Percentiles rank a stretch among this genome's conserved stretches.
phyloP scores from a whole-genome alignment of 2,888 invertebrate species.

The Lysandra coridon region DNA sequence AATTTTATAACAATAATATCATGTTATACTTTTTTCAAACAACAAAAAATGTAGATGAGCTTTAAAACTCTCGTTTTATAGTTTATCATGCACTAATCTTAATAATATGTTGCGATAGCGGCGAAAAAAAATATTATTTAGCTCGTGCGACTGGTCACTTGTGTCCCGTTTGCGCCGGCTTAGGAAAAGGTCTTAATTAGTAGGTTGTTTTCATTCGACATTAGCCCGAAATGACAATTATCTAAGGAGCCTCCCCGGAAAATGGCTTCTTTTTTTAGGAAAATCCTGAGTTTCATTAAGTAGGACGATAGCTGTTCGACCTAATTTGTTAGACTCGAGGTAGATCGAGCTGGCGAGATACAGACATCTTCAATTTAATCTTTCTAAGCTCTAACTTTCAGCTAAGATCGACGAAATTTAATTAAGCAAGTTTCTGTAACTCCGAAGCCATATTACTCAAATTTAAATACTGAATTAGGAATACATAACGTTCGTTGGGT shows the following conservation, averaged over 20 bases:
- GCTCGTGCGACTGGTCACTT: neutral
- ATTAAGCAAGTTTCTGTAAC: too few relatives aligned
- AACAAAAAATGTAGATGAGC: too few relatives aligned
- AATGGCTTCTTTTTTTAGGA: neutral
- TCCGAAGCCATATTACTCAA: too few relatives aligned
- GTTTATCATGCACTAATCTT: too few relatives aligned
- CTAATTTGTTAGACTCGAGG: neutral
- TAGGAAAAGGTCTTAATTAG: constrained; percentile 10
- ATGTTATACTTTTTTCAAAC: too few relatives aligned
- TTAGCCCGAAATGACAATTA: constrained; percentile 4
- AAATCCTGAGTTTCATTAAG: neutral
- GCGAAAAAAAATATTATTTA: too few relatives aligned
- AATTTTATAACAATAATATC: too few relatives aligned
- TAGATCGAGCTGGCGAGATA: neutral
- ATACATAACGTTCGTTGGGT: neutral
- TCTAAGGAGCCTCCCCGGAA: neutral
- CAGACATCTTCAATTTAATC: neutral
- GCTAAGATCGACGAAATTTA: too few relatives aligned
- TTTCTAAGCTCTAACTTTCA: too few relatives aligned
- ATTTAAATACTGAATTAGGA: too few relatives aligned
- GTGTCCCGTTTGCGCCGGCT: neutral
- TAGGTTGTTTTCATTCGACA: neutral
- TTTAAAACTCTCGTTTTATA: too few relatives aligned
- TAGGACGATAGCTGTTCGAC: neutral
- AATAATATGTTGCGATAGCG: too few relatives aligned